Base-by-base conservation (phyloP, 2,113 vertebrate genomes). In the Epinephelus lanceolatus region DNA sequence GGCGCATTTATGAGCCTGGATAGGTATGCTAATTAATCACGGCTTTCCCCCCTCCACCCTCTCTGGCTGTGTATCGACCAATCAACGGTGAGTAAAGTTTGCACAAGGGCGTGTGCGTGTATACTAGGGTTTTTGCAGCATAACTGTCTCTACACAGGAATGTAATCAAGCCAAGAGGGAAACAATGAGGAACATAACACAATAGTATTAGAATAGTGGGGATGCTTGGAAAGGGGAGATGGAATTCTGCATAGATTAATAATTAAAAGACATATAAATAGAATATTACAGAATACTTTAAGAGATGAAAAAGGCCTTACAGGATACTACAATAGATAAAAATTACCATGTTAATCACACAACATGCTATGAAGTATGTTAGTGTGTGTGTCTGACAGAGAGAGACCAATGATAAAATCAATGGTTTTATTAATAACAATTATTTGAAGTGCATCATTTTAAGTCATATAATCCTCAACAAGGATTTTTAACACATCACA, bases 21-120 rank as follows among this genome's bases (percentile, higher is more conserved):
- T 74, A 57, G 68, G 63, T 81, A 92, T 92, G 93, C 87, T 93
- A 93, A 94, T 91, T 55, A 91, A 73, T 8, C 45, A 37, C 25
- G 2, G 61, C 15, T 33, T 51, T n/a, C 40, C 76, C 3, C 27
- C 27, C 45, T 57, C 86, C 92, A 63, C 91, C 93, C 87, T 75
- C 69, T 14, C 23, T 67, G 37, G 25, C 45, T 25, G 15, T 7
- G 40, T 45, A 17, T 60, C 42, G 51, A 42, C 95, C 95, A 95
- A 95, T 94, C 91, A 93, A 71, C 15, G 11, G 3, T 12, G 40
- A 80, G 70, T 21, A 61, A 81, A 76, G 49, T 84, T 84, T 76
- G 18, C 52, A 59, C 67, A 76, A 40, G 80, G 18, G n/a, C 30
- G 60, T 42, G 76, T 47, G 57, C 19, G 2, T 40, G 30, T 7